Base-by-base conservation (phyloP, 2,797 vertebrate species). In the Melanotaenia pygmaea region DNA sequence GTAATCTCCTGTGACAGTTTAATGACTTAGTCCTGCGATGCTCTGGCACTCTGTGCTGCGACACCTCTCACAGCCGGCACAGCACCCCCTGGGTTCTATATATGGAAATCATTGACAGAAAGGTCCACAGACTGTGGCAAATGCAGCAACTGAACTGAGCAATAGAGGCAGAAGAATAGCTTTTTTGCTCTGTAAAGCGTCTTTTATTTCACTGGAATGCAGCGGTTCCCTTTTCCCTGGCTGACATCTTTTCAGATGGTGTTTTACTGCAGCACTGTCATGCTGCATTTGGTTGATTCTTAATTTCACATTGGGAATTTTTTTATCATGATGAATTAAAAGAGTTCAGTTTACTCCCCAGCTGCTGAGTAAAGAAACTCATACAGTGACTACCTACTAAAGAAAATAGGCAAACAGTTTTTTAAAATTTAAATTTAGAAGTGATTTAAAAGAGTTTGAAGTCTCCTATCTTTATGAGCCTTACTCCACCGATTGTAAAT, bases 1-100 rank as follows among this genome's bases (percentile, higher is more conserved):
- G 89, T 92, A 92, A 93, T 94, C 88, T 91, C 90, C 87, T 91
- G 86, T 91, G 92, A 94, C 93, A 91, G 86, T 80, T 85, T 92
- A 93, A 94, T 92, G 91, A 92, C 88, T 91, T 84, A 66, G 86
- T 88, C 91, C 86, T 87, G 82, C 82, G 66, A 61, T 65, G 83
- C 83, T 82, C 79, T 87, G 86, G 82, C 86, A 65, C 76, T 84
- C 26, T 6, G 75, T 51, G 70, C 82, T 70, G 83, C 77, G 80
- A 89, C 87, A 88, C 88, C 87, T 90, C 84, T 79, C 40, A 12
- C 74, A 85, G 77, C 68, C 67, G 34, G 59, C 71, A 1, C 76
- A 82, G 81, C 85, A 73, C 77, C 86, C 86, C 85, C 85, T 78
- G 73, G 68, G 74, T 88, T 90, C 89, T 91, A 91, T 91, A 92